phyloP scores from a whole-genome alignment of 2,888 invertebrate genomes.

The Mythimna ferrago region DNA sequence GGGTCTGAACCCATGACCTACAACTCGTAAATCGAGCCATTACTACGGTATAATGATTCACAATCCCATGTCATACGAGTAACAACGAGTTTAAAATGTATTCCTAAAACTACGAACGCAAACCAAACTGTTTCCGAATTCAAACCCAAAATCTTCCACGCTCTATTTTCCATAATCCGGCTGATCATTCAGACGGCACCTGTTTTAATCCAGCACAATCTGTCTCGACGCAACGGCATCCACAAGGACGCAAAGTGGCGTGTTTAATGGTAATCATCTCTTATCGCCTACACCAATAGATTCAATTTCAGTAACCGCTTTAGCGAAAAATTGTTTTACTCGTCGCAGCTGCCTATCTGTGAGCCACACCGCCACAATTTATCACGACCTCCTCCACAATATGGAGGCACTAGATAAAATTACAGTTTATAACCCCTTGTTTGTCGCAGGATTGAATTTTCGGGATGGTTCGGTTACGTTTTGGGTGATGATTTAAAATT shows the following conservation, averaged over 20 bases:
- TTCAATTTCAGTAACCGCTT: slow-evolving; percentile 88
- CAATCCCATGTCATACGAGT: no score
- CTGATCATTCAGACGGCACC: slow-evolving; percentile 53
- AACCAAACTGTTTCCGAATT: slow-evolving; percentile 7
- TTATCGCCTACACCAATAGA: slow-evolving; percentile 78
- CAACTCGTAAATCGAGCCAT: no score
- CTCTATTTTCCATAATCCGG: slow-evolving; percentile 32
- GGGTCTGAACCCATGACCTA: no score
- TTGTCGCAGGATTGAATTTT: slow-evolving; percentile 50
- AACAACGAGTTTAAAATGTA: not conserved
- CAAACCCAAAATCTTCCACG: slow-evolving; percentile 22
- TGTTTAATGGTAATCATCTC: slow-evolving; percentile 75
- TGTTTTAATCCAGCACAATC: slow-evolving; percentile 59
- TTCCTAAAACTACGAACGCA: not conserved
- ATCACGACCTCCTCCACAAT: slow-evolving; percentile 60
- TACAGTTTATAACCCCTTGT: slow-evolving; percentile 66
- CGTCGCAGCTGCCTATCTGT: slow-evolving; percentile 83
- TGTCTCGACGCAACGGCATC: slow-evolving; percentile 51
- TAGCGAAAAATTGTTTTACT: slow-evolving; percentile 89
- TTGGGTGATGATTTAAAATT: not conserved
- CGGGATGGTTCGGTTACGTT: slow-evolving; percentile 23
- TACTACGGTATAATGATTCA: no score
- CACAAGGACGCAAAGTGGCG: slow-evolving; percentile 62
- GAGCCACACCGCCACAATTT: slow-evolving; percentile 64
- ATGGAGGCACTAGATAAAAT: slow-evolving; percentile 65